Evolutionary conservation across 2,888 invertebrate species (phyloP), one percentile per base, ranked within the genome.

Genomic region (Chromoteleia sp.): DNA sequence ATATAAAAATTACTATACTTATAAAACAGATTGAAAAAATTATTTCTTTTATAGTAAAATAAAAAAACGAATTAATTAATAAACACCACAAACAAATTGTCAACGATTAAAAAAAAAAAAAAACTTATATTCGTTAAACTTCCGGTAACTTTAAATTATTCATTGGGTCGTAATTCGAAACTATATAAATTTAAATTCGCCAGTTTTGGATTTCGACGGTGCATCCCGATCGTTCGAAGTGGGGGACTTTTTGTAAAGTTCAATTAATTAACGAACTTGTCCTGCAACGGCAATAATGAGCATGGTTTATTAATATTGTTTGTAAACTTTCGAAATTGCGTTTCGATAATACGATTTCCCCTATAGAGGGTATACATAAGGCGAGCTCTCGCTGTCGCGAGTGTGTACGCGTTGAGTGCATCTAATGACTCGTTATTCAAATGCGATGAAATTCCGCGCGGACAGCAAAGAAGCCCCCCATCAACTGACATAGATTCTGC

Each of bases 381-480:
- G 41, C 25, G 39, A 14, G 43, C 54, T 73, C 63, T 61, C n/a
- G n/a, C 63, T 75, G 74, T 65, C 25, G 29, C 39, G 17, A n/a
- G n/a, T n/a, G n/a, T 41, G 14, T 41, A 41, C 41, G 7, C 12
- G 61, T 70, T 6, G 50, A 78, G 63, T 48, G 71, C 15, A 15
- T 58, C 63, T 61, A 71, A 65, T 61, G 65, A 78, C 65, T 71
- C 63, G 71, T 78, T 78, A 78, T 76, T 76, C 68, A 76, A 76
- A 76, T 50, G 68, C 61, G 36, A 76, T 68, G 68, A 76, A 75
- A 67, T 67, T 67, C 30, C 41, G 21, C 14, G 8, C 33, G 10
- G 3, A n/a, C n/a, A 7, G 45, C 33, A 36, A 63, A 56, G 59
- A 68, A 68, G 59, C 8, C 59, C 52, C 14, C 52, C 59, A 25